phyloP scores from a whole-genome alignment of 30 jellyfish, hydroid and myxozoan genomes.

The Catostylus mosaicus region DNA sequence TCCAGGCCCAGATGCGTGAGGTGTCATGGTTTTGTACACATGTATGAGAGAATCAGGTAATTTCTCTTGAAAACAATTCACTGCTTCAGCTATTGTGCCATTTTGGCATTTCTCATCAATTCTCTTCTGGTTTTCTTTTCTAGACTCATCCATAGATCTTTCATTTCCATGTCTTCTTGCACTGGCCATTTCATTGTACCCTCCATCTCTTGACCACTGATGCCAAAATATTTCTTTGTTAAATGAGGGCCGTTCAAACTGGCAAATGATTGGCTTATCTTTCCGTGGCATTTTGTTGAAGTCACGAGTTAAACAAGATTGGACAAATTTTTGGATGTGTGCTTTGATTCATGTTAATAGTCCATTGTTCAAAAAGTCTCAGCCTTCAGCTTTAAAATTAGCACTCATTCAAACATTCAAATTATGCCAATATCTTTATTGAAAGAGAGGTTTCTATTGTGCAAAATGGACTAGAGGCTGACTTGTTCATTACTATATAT shows the following conservation, averaged over 20 bases:
- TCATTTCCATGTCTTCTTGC: constrained; percentile 7
- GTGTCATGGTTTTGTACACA: neutral
- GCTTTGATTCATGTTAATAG: too few species aligned
- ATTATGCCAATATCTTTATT: too few species aligned
- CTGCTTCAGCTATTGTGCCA: constrained; percentile 27
- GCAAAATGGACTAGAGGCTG: too few species aligned
- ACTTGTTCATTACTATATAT: too few species aligned
- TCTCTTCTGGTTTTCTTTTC: neutral
- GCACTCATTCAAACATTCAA: too few species aligned
- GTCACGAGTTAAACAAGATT: too few species aligned
- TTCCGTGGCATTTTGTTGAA: constrained; percentile 37
- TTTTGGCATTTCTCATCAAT: constrained; percentile 8
- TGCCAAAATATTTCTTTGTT: constrained; percentile 48
- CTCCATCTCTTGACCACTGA: constrained; percentile 39
- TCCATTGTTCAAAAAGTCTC: too few species aligned
- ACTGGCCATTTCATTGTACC: constrained; percentile 1
- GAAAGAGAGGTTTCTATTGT: too few species aligned
- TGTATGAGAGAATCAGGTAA: constrained; percentile 11
- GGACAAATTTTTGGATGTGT: too few species aligned
- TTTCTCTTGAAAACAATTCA: constrained; percentile 9
- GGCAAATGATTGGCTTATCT: constrained; percentile 31
- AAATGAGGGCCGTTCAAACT: constrained; percentile 54
- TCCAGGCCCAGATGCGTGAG: too few species aligned
- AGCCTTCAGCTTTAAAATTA: too few species aligned
- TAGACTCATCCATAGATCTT: constrained; percentile 3